These are phyloP conservation scores for Felis catus DNA, from an alignment of 2,113 vertebrate genomes.

Conservation along the genomic window DNA sequence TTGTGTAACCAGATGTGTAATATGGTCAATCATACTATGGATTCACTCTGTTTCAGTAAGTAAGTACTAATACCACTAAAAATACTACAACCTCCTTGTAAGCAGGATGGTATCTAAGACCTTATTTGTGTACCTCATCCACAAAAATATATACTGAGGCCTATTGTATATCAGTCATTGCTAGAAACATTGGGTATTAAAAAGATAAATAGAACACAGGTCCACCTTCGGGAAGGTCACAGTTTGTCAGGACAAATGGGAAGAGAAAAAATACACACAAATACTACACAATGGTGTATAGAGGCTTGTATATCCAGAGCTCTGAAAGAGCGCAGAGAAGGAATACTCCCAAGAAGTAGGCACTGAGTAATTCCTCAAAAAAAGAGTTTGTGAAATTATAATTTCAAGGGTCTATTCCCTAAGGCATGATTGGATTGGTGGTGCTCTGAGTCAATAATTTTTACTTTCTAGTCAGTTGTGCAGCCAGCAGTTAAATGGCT, in stretches of 20 bases:
- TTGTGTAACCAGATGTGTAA: neutral
- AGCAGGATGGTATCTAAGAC: neutral
- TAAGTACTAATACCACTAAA: neutral
- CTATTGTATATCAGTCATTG: neutral
- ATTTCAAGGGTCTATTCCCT: neutral
- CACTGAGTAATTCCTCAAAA: neutral
- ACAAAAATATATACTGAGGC: neutral
- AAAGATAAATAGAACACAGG: neutral
- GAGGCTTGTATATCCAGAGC: neutral
- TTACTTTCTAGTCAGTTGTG: neutral
- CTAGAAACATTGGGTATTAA: neutral
- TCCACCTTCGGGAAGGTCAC: neutral
- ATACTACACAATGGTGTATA: neutral
- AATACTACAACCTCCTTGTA: neutral
- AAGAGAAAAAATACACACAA: neutral
- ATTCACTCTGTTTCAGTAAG: neutral
- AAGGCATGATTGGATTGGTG: neutral
- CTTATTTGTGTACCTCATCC: neutral
- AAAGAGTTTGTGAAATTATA: neutral
- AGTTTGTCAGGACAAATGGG: neutral
- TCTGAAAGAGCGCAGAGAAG: neutral
- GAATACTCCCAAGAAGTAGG: neutral
- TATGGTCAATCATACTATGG: neutral
- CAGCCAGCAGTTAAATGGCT: neutral
- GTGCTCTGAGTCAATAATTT: constrained; percentile 15